phyloP scores from a whole-genome alignment of 2,888 invertebrate genomes.

The Drosophila suboccidentalis region DNA sequence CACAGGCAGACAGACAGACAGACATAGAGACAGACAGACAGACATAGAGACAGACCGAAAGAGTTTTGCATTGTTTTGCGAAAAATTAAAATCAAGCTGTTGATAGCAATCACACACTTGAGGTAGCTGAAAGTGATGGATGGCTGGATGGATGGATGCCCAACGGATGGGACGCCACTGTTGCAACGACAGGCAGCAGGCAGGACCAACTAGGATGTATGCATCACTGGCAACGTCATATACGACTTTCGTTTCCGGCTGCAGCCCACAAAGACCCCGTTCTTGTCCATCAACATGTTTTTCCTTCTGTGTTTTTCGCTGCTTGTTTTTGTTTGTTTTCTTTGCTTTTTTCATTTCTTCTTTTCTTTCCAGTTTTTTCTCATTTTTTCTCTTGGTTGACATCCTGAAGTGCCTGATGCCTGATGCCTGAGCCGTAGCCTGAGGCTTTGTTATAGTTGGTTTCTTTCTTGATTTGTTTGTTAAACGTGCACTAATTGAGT shows the following conservation, averaged over 20 bases:
- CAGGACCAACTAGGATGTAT: conserved; percentile 65
- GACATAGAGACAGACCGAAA: conserved; percentile 13
- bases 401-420: conserved; percentile 65
- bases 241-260: conserved; percentile 64
- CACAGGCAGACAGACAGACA: conserved; percentile 32
- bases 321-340: conserved; percentile 21
- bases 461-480: conserved; percentile 61
- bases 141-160: conserved; percentile 14
- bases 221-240: conserved; percentile 68
- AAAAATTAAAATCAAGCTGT: conserved; percentile 78
- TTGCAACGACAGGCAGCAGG: neutral
- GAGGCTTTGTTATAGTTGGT: conserved; percentile 19
- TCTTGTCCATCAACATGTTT: conserved; percentile 25
- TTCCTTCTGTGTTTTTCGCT: conserved; percentile 35
- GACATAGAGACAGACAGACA: conserved; percentile 1
- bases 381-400: conserved; percentile 56
- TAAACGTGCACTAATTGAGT: conserved; percentile 78
- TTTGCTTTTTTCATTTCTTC: conserved; percentile 6
- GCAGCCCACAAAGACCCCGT: conserved; percentile 36
- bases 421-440: conserved; percentile 18
- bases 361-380: conserved; percentile 2
- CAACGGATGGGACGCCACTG: conserved; percentile 20
- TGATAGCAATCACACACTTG: conserved; percentile 80
- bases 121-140: conserved; percentile 62
- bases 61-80: conserved; percentile 47